These are phyloP conservation scores for Sterrhoptilus dennistouni DNA, from an alignment of 2,113 vertebrate genomes.

Conservation along the genomic window DNA sequence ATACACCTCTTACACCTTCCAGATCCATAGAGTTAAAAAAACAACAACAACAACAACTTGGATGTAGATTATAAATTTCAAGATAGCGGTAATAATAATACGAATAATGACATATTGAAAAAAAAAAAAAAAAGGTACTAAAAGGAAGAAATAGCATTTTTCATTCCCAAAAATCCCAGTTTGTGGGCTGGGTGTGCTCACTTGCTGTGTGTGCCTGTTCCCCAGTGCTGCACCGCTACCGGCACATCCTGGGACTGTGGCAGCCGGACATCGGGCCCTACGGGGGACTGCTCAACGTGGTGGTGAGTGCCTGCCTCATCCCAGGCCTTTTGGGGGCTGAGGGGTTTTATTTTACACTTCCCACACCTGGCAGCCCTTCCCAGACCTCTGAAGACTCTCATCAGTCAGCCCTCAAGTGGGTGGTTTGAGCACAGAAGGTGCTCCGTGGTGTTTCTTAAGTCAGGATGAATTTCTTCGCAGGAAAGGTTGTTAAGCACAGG, in stretches of 20 bases:
- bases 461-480: neutral
- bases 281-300: constrained; percentile 96
- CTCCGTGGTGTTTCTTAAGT: neutral
- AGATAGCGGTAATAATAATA: no score
- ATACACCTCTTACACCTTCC: no score
- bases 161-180: neutral
- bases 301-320: constrained; percentile 78
- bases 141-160: no score
- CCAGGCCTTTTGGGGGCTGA: fast-evolving
- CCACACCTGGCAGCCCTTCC: neutral
- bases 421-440: neutral
- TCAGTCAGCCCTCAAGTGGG: neutral
- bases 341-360: fast-evolving
- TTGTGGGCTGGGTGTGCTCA: neutral
- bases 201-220: constrained; percentile 22
- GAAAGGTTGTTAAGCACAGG: neutral
- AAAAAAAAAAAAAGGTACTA: no score
- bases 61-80: no score
- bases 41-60: no score
- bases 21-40: no score
- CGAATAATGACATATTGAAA: no score
- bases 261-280: constrained; percentile 98
- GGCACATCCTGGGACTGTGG: constrained; percentile 95
- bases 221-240: constrained; percentile 91
- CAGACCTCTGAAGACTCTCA: fast-evolving